These are phyloP conservation scores for Epiblema foenella DNA, from an alignment of 2,888 invertebrate species.

Conservation along the genomic window DNA sequence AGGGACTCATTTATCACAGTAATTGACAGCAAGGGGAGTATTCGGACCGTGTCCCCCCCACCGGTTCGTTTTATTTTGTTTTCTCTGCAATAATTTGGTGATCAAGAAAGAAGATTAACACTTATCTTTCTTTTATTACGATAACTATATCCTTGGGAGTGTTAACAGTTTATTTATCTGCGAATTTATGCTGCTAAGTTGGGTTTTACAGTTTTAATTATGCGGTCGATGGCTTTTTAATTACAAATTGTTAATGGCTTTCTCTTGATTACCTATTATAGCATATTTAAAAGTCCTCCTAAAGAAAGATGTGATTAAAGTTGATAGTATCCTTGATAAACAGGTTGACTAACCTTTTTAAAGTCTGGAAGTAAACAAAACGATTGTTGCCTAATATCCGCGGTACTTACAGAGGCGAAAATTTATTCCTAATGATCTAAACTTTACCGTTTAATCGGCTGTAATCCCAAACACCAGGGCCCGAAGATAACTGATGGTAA, in stretches of 20 bases:
- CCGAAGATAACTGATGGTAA: conserved; percentile 54
- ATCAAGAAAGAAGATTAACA: conserved; percentile 48
- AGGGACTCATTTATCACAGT: conserved; percentile 81
- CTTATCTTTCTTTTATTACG: conserved; percentile 44
- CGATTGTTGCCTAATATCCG: conserved; percentile 42
- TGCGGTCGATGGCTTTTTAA: conserved; percentile 28
- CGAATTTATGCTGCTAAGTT: conserved; percentile 40
- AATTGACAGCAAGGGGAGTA: conserved; percentile 80
- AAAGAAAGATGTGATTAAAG: conserved; percentile 5
- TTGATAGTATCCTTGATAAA: conserved; percentile 13
- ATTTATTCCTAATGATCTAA: conserved; percentile 63
- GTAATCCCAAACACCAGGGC: conserved; percentile 54
- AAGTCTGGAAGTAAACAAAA: conserved; percentile 29
- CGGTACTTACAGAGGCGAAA: conserved; percentile 53
- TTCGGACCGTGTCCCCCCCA: conserved; percentile 64
- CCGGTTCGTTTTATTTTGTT: conserved; percentile 58
- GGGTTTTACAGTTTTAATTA: conserved; percentile 36
- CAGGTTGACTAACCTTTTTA: conserved; percentile 29
- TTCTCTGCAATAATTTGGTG: conserved; percentile 59
- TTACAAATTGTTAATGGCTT: conserved; percentile 16
- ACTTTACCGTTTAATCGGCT: conserved; percentile 62
- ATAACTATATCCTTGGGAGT: conserved; percentile 42
- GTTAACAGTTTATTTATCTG: conserved; percentile 41
- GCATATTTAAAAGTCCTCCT: neutral
- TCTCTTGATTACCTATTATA: conserved; percentile 1